phyloP scores from a whole-genome alignment of 92 coral and sea anemone species.

The Epizoanthus fatuus region DNA sequence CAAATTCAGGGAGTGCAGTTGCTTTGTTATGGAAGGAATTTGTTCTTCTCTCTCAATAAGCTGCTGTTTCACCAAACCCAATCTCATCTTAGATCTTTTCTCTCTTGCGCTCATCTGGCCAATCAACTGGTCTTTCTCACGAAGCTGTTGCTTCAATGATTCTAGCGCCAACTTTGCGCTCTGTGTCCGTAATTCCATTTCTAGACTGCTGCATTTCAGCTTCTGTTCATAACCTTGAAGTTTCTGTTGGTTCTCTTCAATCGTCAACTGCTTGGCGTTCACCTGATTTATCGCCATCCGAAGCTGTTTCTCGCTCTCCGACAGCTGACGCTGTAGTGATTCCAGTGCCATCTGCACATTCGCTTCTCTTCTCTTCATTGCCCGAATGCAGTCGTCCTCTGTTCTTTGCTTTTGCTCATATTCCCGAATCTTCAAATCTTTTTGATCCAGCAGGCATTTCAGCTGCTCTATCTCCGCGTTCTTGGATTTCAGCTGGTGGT shows the following conservation, averaged over 20 bases:
- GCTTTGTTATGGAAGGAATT: constrained; percentile 15
- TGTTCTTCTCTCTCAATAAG: constrained; percentile 25
- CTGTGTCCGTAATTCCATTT: not conserved
- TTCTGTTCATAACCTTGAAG: constrained; percentile 17
- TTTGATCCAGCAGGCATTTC: no score
- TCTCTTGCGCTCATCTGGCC: constrained; percentile 15
- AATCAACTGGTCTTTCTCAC: constrained; percentile 26
- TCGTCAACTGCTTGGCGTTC: constrained; percentile 10
- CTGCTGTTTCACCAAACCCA: constrained; percentile 23
- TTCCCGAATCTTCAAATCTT: not conserved
- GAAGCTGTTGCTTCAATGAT: constrained; percentile 15
- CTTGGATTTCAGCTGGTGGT: not conserved
- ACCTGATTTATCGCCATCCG: constrained; percentile 8
- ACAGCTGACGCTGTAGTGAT: constrained; percentile 20
- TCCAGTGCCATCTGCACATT: constrained; percentile 6
- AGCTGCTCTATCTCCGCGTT: no score
- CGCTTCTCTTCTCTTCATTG: constrained; percentile 10
- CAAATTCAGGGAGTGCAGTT: constrained; percentile 22
- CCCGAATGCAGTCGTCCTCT: constrained; percentile 8
- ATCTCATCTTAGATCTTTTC: constrained; percentile 7
- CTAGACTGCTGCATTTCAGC: constrained; percentile 1
- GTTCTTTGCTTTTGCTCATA: constrained; percentile 16
- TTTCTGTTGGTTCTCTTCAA: constrained; percentile 17
- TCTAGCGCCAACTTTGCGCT: not conserved
- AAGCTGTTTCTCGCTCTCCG: constrained; percentile 26